A percentile compares a stretch with the other conserved stretches of the same genome.
Conservation (phyloP, 1,140 invertebrate species). For the Plectus sambesii region DNA sequence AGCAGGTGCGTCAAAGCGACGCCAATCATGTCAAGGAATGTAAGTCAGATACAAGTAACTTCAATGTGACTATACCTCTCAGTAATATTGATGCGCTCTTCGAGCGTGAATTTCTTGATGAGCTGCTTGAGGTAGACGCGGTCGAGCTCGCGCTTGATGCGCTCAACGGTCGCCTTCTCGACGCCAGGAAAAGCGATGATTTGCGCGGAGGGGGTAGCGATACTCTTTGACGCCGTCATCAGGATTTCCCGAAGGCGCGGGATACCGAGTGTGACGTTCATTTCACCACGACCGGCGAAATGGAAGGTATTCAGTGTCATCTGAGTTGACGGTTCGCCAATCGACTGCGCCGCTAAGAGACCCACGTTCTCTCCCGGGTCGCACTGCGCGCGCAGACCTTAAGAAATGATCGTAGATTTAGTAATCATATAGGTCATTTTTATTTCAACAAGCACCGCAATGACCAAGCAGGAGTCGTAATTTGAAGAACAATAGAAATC, state of each 20-base stretch:
- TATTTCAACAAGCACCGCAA: slow-evolving; percentile 9
- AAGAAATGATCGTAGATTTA: too few relatives aligned
- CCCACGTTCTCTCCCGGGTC: slow-evolving; percentile 91
- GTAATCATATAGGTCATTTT: too few relatives aligned
- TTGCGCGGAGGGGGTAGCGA: slow-evolving; percentile 77
- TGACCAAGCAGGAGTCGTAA: too few relatives aligned
- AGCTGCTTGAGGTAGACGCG: slow-evolving; percentile 37
- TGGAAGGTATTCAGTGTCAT: slow-evolving; percentile 99
- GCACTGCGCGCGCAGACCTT: slow-evolving; percentile 60
- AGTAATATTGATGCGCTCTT: slow-evolving; percentile 28
- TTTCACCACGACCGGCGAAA: slow-evolving; percentile 96
- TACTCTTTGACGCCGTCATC: slow-evolving; percentile 78
- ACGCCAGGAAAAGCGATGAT: neutral
- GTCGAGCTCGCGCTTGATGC: slow-evolving; percentile 37
- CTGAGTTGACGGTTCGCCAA: slow-evolving; percentile 97
- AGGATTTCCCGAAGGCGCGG: slow-evolving; percentile 89
- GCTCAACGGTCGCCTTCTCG: neutral
- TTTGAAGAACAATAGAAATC: too few relatives aligned
- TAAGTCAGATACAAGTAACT: too few relatives aligned
- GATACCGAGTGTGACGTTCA: slow-evolving; percentile 91
- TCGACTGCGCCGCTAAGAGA: slow-evolving; percentile 78
- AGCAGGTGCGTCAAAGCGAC: too few relatives aligned
- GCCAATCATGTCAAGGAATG: too few relatives aligned
- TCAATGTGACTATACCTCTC: too few relatives aligned
- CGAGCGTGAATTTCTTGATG: slow-evolving; percentile 31